A percentile compares a stretch with the other conserved stretches of the same genome.
Evolutionary conservation across 2,797 vertebrate genomes (phyloP).

Genomic region (Tauraco hartlaubi): DNA sequence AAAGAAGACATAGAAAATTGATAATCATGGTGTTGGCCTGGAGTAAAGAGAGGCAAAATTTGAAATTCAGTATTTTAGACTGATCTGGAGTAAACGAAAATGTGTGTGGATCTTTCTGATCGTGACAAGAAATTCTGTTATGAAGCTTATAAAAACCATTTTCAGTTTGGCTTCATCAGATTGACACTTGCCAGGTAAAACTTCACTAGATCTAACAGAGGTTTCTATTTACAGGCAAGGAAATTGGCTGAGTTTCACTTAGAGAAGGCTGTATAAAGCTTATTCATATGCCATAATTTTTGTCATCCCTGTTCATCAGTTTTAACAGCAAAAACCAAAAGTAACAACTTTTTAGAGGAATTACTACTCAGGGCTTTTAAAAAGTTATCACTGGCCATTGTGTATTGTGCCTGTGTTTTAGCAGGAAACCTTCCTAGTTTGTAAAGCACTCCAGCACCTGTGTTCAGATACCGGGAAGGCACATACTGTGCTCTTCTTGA

Average conservation of each 20-base stretch:
- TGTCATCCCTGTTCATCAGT: neutral
- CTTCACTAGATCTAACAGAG: neutral
- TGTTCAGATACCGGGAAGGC: neutral
- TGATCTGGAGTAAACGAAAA: neutral
- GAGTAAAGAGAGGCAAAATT: neutral
- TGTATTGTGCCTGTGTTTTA: neutral
- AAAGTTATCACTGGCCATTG: neutral
- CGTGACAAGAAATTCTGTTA: neutral
- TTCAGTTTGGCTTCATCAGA: neutral
- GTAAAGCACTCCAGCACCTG: neutral
- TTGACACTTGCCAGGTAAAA: neutral
- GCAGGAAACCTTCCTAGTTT: neutral
- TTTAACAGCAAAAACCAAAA: neutral
- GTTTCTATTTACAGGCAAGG: neutral
- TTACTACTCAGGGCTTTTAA: neutral
- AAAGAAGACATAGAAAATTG: rapidly evolving
- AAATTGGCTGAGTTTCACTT: neutral
- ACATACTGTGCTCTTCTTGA: neutral
- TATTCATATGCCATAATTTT: neutral
- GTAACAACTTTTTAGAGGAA: neutral
- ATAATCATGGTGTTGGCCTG: rapidly evolving
- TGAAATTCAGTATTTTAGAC: neutral
- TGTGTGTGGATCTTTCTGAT: neutral
- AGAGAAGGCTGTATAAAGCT: neutral
- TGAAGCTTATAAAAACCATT: neutral